Evolutionary conservation across 2,113 vertebrate genomes (phyloP), one percentile per base, ranked within the genome.

Genomic region (Hucho hucho): DNA sequence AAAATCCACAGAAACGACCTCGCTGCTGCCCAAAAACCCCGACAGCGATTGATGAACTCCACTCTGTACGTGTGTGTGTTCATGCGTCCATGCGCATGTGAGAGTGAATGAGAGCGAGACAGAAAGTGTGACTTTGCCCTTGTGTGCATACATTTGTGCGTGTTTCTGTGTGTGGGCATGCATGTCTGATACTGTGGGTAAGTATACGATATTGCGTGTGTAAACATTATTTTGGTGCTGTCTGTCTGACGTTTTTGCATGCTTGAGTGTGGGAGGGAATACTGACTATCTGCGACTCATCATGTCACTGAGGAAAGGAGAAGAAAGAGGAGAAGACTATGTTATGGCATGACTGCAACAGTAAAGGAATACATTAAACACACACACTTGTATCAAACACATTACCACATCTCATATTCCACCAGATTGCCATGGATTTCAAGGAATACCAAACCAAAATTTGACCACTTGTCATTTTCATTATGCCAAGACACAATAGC

Each of bases 1-100:
- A 83, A 37, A 78, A 71, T 64, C 43, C 70, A 79, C 76, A 73
- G 83, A 68, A 70, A 72, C 16, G 32, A 9, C 49, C 64, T 29
- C 43, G 69, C 59, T 58, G 69, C 69, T 28, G 69, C 58, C 26
- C 61, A 24, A 79, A 73, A 76, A 58, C 61, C 46, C 49, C 70
- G n/a, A 79, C 28, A 24, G 72, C 58, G 14, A 24, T 65, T 25
- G 47, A 61, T 24, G 18, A 72, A 29, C 71, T 61, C 58, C n/a
- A 22, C 5, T 22, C n/a, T 22, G 58, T 61, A 22, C 58, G n/a
- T 22, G 67, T 46, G 22, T 43, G 67, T 46, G 67, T 46, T 16
- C 6, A 16, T 32, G 66, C 18, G 9, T 32, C 3, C 16, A 18
- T 32, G 32, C 11, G 65, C 14, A 37, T 13, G 67, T 46, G 67